Evolutionary conservation across 2,113 vertebrate genomes (phyloP).

Genomic region (cattle (Bos taurus)): ARS-UCD2.0 NC_037346.1:11816001-11816500

Average conservation of each 20-base stretch:
- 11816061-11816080: background rate
- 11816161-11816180: conserved; percentile 33
- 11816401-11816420: conserved; percentile 84
- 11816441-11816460: conserved; percentile 83
- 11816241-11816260: background rate
- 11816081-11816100: background rate
- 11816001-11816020: background rate
- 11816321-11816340: conserved; percentile 52
- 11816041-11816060: background rate
- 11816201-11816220: background rate
- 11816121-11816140: background rate
- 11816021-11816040: background rate
- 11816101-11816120: background rate
- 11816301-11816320: conserved; percentile 55
- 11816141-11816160: background rate
- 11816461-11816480: conserved; percentile 85
- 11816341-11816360: conserved; percentile 54
- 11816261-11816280: conserved; percentile 43
- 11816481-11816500: conserved; percentile 85
- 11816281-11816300: conserved; percentile 48
- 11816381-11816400: conserved; percentile 81
- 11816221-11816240: conserved; percentile 51
- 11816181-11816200: background rate
- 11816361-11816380: conserved; percentile 70
- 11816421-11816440: conserved; percentile 84